Percentiles rank a stretch among this genome's conserved stretches.
Conservation (phyloP, 2,797 vertebrate species). For the Pipistrellus nathusii region DNA sequence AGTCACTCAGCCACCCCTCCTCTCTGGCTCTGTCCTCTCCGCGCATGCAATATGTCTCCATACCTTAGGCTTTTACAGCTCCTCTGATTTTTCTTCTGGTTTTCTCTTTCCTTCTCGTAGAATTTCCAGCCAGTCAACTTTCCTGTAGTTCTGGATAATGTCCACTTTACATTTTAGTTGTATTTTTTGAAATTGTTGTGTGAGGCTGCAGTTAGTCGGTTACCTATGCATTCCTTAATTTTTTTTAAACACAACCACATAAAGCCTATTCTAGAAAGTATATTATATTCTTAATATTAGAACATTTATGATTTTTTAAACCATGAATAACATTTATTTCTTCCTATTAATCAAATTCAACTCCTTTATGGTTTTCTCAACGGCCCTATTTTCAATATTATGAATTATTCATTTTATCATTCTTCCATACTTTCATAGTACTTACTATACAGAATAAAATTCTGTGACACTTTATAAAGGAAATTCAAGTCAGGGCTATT, state of each 20-base stretch:
- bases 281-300: not conserved
- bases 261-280: constrained; percentile 16
- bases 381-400: constrained; percentile 25
- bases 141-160: too few relatives aligned
- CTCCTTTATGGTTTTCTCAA: constrained; percentile 43
- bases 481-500: not conserved
- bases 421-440: constrained; percentile 27
- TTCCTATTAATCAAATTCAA: not conserved
- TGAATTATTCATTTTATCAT: constrained; percentile 55
- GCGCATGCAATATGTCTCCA: too few relatives aligned
- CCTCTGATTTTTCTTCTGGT: too few relatives aligned
- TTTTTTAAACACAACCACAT: constrained; percentile 29
- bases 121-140: too few relatives aligned
- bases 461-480: not conserved
- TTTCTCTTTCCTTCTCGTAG: too few relatives aligned
- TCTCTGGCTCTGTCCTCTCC: too few relatives aligned
- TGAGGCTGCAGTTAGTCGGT: too few relatives aligned
- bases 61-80: too few relatives aligned
- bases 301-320: constrained; percentile 19
- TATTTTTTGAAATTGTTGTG: too few relatives aligned
- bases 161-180: too few relatives aligned
- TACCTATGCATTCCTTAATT: not conserved
- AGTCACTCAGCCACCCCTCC: too few relatives aligned
- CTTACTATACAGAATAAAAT: constrained; percentile 18
- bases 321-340: not conserved